Percentiles rank a stretch among this genome's conserved stretches.
Evolutionary conservation across 2,888 invertebrate species (phyloP).

Genomic region (Neoscelio sp.): DNA sequence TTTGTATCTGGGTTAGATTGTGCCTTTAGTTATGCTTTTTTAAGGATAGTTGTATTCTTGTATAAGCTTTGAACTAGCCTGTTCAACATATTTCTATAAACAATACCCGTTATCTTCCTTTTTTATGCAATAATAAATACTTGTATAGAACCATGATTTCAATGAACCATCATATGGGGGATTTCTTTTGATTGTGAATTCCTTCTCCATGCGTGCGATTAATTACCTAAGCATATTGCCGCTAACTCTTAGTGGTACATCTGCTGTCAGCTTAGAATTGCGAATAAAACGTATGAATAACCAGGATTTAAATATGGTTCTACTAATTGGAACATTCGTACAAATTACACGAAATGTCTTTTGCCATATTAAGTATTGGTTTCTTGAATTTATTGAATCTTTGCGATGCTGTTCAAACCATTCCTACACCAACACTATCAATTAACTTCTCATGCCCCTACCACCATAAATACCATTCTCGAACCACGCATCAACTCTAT

Average conservation of each 20-base stretch:
- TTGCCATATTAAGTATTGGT: no score
- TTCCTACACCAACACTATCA: constrained; percentile 45
- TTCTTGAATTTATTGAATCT: no score
- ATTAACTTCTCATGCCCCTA: constrained; percentile 41
- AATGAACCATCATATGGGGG: constrained; percentile 19
- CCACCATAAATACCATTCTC: constrained; percentile 46
- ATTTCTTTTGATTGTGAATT: constrained; percentile 9
- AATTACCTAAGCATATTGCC: constrained; percentile 22
- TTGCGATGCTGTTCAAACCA: constrained; percentile 14
- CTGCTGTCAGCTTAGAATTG: no score
- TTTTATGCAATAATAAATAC: constrained; percentile 19
- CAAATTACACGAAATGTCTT: no score
- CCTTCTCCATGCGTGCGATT: constrained; percentile 14
- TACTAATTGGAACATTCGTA: no score
- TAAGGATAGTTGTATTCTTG: no score
- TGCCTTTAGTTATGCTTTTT: no score
- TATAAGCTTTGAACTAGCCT: constrained; percentile 15
- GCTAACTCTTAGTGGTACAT: no score
- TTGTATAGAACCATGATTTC: constrained; percentile 43
- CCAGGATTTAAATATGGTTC: no score
- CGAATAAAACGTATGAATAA: no score
- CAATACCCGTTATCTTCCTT: constrained; percentile 21
- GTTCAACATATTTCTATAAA: constrained; percentile 32
- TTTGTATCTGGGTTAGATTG: no score
- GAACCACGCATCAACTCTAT: constrained; percentile 35